Conservation (phyloP, 2,888 invertebrate genomes). For the Carabus problematicus region DNA sequence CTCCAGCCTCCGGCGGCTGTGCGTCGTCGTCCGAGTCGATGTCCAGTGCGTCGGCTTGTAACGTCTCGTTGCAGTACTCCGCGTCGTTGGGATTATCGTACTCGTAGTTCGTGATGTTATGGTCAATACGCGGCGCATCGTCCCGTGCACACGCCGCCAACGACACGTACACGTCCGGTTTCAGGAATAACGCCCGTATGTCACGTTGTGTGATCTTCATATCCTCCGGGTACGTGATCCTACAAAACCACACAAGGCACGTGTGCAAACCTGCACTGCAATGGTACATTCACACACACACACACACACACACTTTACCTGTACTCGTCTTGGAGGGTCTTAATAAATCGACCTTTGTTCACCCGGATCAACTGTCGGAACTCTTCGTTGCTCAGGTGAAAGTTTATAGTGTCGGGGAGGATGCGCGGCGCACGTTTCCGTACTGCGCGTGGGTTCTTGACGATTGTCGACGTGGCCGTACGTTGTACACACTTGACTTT, state of each 20-base stretch:
- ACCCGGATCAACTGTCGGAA: neutral
- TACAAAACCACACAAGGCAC: neutral
- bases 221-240: conserved; percentile 9
- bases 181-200: neutral
- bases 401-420: neutral
- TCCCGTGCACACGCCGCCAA: neutral
- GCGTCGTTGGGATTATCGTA: conserved; percentile 65
- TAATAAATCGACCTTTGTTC: neutral
- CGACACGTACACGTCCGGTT: neutral
- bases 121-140: conserved; percentile 48
- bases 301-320: conserved; percentile 1
- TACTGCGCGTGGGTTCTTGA: neutral
- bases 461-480: neutral
- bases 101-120: conserved; percentile 60
- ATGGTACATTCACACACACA: conserved; percentile 12
- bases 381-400: conserved; percentile 4
- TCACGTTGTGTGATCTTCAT: neutral
- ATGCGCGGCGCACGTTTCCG: conserved; percentile 9
- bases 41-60: conserved; percentile 56
- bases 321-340: neutral
- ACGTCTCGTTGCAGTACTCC: conserved; percentile 58
- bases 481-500: conserved; percentile 10
- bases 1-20: conserved; percentile 55
- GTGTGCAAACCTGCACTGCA: no score
- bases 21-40: conserved; percentile 54